Percentiles rank a stretch among this genome's conserved stretches.
These are phyloP conservation scores for Noctuana brunneofusca DNA, from an alignment of 2,888 invertebrate species.

Conservation along the genomic window DNA sequence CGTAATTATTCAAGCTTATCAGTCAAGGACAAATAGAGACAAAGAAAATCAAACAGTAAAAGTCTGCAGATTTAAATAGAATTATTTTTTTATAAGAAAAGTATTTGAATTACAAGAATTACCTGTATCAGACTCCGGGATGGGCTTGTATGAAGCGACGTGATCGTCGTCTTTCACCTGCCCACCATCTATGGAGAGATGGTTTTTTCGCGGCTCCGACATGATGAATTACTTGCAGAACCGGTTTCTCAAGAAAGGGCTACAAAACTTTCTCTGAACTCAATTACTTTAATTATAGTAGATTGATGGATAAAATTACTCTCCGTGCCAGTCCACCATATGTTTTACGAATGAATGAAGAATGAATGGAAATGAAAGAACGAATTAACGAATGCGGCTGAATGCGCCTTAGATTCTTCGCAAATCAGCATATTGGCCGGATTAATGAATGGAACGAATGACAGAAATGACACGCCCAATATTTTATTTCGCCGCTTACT, in stretches of 20 bases:
- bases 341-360: constrained; percentile 15
- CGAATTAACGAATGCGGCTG: not conserved
- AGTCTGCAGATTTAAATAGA: constrained; percentile 27
- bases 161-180: constrained; percentile 78
- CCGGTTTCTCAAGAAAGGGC: constrained; percentile 42
- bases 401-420: too few species aligned
- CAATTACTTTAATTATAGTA: constrained; percentile 17
- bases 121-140: constrained; percentile 84
- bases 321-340: constrained; percentile 14
- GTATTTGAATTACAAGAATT: constrained; percentile 42
- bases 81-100: not conserved
- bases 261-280: constrained; percentile 38
- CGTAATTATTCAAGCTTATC: constrained; percentile 13
- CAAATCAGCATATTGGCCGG: too few species aligned
- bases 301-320: constrained; percentile 12
- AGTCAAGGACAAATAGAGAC: constrained; percentile 10
- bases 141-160: constrained; percentile 79
- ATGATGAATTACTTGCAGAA: constrained; percentile 51
- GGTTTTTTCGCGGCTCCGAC: constrained; percentile 73
- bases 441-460: too few species aligned
- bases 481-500: too few species aligned
- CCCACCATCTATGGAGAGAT: constrained; percentile 72
- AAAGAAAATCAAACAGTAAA: constrained; percentile 32
- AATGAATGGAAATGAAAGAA: not conserved
- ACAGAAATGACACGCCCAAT: too few species aligned